Base-by-base conservation (phyloP, 2,888 invertebrate genomes). In the Creontiades dilutus region DNA sequence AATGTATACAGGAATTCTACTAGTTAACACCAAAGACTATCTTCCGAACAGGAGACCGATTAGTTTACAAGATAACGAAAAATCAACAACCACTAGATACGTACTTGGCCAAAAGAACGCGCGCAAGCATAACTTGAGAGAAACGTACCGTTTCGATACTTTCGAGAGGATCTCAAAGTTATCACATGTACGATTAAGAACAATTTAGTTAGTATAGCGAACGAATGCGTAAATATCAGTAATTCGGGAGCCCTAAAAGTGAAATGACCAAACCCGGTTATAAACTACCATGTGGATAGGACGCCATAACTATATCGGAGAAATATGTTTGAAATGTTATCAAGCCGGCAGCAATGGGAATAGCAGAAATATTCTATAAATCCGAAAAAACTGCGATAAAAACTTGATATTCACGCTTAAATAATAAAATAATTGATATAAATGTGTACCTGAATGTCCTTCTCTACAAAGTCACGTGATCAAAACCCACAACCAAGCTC, bases 271-370 rank as follows among this genome's bases (percentile, higher is more conserved):
- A 87, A 92, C 92, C 92, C 92, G 92, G 92, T 92, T 92, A 91
- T 90, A 90, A 90, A 90, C 91, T 91, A 91, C 95, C 94, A 95
- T 95, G 95, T 95, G 95, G 92, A 95, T 93, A 94, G 94, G 95
- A 95, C 95, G 96, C 96, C 96, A 96, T 96, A 89, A 82, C 89
- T 48, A 57, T 28, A 55, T 57, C 52, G 89, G 57, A 13, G 28
- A 55, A 80, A 75, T 86, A 68, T 55, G 28, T 55, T 27, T 3
- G 14, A 12, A 46, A 2, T 47, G 37, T n/a, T 4, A 86, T 86
- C 46, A 46, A 76, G 75, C 19, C 75, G 55, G 46, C 37, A 23
- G 16, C 76, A 48, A 86, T 75, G 46, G 13, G 75, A 86, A 78
- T 19, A 11, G n/a, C 3, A 14, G 0, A n/a, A 78, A 7, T 46